Base-by-base conservation (phyloP, 37 sponge, comb jelly and placozoan species). In the Axinella damicornis region DNA sequence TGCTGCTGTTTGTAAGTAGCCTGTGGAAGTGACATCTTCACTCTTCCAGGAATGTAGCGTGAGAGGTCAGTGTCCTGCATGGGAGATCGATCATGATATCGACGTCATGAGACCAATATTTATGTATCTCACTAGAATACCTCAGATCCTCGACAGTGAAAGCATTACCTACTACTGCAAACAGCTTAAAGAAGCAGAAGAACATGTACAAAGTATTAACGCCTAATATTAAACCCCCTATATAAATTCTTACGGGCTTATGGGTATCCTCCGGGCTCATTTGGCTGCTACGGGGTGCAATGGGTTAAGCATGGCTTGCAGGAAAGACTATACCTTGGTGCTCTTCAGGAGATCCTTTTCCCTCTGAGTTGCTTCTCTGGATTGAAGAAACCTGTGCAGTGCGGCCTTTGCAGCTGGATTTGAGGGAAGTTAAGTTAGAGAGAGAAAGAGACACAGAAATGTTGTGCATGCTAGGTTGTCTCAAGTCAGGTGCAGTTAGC, bases 281-380 rank as follows among this genome's bases (percentile, higher is more conserved):
- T n/a, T n/a, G n/a, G n/a, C n/a, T n/a, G n/a, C n/a, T n/a, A n/a
- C n/a, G n/a, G n/a, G n/a, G n/a, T n/a, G n/a, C n/a, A n/a, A n/a
- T n/a, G n/a, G n/a, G n/a, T n/a, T n/a, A n/a, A n/a, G n/a, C n/a
- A 56, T 19, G n/a, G n/a, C n/a, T n/a, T n/a, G n/a, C n/a, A n/a
- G n/a, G n/a, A n/a, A n/a, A n/a, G n/a, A n/a, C n/a, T n/a, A n/a
- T n/a, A 97, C 99, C 87, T 92, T 96, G 35, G 97, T 81, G 78
- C 94, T 92, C 81, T 91, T 93, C 53, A 99, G 87, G 41, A 97
- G 83, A 58, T 99, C 94, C 64, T 89, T 92, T 66, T 99, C 99
- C 57, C 83, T 79, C 32, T 69, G 84, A 41, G 86, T 53, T 25
- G 85, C 41, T n/a, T 95, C 92, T 57, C 83, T 97, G 32, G 86